phyloP scores from a whole-genome alignment of 2,888 invertebrate species.

The Ophion slaviceki region DNA sequence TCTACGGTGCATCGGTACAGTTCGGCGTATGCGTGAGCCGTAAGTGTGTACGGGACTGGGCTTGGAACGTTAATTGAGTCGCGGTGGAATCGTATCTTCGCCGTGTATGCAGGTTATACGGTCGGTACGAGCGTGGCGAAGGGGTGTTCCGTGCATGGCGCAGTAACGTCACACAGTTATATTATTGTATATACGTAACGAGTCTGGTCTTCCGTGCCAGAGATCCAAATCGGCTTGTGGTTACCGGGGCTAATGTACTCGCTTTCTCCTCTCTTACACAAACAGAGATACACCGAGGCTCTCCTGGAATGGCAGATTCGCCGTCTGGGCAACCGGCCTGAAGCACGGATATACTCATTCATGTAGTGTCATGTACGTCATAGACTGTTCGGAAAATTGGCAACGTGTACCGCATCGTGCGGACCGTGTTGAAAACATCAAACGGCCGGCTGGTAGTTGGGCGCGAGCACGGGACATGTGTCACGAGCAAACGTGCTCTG shows the following conservation, averaged over 20 bases:
- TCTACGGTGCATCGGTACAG: constrained; percentile 20
- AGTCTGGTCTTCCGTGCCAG: constrained; percentile 46
- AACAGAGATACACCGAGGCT: constrained; percentile 10
- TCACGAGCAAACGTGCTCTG: background rate
- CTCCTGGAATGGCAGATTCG: constrained; percentile 36
- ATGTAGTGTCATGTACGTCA: constrained; percentile 51
- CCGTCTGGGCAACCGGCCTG: constrained; percentile 19
- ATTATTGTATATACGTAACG: constrained; percentile 42
- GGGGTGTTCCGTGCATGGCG: constrained; percentile 3
- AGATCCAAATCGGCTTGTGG: constrained; percentile 60
- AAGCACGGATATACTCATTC: constrained; percentile 53
- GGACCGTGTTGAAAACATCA: constrained; percentile 17
- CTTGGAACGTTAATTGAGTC: constrained; percentile 56
- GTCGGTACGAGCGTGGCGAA: constrained; percentile 1
- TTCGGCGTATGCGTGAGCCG: constrained; percentile 2
- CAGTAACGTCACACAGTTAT: constrained; percentile 9
- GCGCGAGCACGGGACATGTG: background rate
- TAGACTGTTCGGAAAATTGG: constrained; percentile 30
- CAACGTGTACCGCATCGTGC: constrained; percentile 17
- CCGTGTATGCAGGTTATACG: constrained; percentile 20
- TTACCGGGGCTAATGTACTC: constrained; percentile 55
- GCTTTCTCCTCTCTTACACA: constrained; percentile 7
- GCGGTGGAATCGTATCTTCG: constrained; percentile 47
- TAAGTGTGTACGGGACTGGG: constrained; percentile 9
- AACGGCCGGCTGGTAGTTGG: constrained; percentile 1